Percentiles rank a stretch among this genome's conserved stretches.
phyloP scores from a whole-genome alignment of 2,113 vertebrate species.

The Eleginops maclovinus region DNA sequence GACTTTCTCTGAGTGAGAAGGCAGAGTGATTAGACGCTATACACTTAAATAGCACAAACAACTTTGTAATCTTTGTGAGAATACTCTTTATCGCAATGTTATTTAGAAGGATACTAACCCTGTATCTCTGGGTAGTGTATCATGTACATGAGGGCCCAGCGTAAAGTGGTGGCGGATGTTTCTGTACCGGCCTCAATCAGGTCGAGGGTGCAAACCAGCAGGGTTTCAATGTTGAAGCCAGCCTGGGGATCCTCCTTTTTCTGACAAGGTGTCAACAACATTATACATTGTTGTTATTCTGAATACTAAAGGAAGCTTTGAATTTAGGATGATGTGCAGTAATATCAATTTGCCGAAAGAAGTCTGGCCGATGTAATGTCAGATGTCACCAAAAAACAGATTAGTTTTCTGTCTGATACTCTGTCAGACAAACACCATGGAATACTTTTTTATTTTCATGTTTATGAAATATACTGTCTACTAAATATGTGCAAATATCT shows the following conservation, averaged over 20 bases:
- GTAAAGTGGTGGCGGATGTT: conserved; percentile 86
- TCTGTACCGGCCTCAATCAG: conserved; percentile 94
- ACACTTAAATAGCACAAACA: not conserved
- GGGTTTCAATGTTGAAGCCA: conserved; percentile 83
- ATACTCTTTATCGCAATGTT: not conserved
- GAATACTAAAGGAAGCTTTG: too few species aligned
- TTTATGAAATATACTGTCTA: not conserved
- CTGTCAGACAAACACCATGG: too few species aligned
- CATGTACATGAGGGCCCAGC: conserved; percentile 90
- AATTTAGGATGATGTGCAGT: not conserved
- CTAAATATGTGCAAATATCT: not conserved
- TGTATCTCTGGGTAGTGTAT: conserved; percentile 89
- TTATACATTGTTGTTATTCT: not conserved
- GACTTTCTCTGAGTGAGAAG: conserved; percentile 66
- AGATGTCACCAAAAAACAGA: too few species aligned
- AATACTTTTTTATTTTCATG: too few species aligned
- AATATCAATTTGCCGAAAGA: not conserved
- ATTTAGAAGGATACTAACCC: conserved; percentile 76
- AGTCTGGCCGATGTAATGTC: too few species aligned
- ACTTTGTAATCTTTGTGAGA: not conserved
- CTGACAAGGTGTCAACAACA: not conserved
- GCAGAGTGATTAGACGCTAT: not conserved
- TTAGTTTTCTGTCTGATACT: too few species aligned
- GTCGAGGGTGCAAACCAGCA: conserved; percentile 87
- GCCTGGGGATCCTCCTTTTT: conserved; percentile 8